These are phyloP conservation scores for Tetragonula carbonaria DNA, from an alignment of 2,888 invertebrate species.

Conservation along the genomic window DNA sequence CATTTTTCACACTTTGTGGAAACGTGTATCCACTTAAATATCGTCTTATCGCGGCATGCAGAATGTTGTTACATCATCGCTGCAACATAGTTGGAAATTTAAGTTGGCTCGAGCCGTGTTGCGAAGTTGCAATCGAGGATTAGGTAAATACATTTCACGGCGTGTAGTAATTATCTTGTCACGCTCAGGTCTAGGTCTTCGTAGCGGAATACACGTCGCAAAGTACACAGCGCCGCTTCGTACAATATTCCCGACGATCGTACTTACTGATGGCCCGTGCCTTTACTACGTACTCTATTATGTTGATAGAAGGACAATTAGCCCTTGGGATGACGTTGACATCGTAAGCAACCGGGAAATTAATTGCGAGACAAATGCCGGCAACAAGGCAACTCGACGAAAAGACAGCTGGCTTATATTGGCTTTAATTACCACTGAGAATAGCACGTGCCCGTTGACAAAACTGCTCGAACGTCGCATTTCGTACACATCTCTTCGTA, in stretches of 20 bases:
- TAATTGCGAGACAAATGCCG: conserved; percentile 43
- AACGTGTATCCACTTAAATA: no score
- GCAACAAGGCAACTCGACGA: conserved; percentile 12
- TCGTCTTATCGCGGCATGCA: no score
- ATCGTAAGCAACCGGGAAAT: conserved; percentile 52
- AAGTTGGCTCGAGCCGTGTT: neutral
- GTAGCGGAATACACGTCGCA: conserved; percentile 43
- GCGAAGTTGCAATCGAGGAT: conserved; percentile 36
- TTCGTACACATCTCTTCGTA: neutral
- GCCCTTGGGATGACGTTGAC: conserved; percentile 46
- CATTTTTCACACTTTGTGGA: no score
- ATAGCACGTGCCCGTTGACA: neutral
- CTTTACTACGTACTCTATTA: conserved; percentile 57
- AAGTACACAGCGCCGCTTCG: conserved; percentile 49
- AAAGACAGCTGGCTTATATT: conserved; percentile 21
- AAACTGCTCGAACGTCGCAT: neutral
- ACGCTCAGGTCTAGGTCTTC: conserved; percentile 33
- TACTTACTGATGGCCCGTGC: conserved; percentile 55
- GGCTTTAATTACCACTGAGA: conserved; percentile 2
- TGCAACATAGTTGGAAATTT: neutral
- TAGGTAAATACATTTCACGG: conserved; percentile 45
- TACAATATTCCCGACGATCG: conserved; percentile 55
- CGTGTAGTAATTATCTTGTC: conserved; percentile 51
- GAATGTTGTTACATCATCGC: no score
- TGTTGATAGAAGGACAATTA: conserved; percentile 62